Percentiles rank a stretch among this genome's conserved stretches.
Evolutionary conservation across 2,797 vertebrate species (phyloP).

Genomic region (Melanogrammus aeglefinus): DNA sequence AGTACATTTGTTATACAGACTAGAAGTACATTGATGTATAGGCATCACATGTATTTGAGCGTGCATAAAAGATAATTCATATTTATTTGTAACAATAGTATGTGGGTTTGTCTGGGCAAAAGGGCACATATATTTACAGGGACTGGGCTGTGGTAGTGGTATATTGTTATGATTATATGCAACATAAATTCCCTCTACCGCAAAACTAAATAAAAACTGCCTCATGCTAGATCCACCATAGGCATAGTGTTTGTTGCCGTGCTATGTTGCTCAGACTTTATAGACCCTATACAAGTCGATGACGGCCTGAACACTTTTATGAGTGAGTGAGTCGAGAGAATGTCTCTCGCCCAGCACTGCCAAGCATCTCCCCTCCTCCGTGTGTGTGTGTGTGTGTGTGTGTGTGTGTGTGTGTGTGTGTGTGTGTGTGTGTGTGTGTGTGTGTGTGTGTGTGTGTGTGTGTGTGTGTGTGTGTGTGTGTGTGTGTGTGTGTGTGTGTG

Average conservation of each 20-base stretch:
- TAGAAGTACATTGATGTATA: neutral
- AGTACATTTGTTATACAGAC: neutral
- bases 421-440: neutral
- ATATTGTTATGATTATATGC: neutral
- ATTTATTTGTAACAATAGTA: neutral
- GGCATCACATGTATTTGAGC: neutral
- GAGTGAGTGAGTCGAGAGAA: slow-evolving; percentile 16
- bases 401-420: neutral
- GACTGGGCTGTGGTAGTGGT: neutral
- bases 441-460: neutral
- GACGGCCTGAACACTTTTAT: neutral
- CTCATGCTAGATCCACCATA: neutral
- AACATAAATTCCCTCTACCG: neutral
- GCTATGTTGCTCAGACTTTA: neutral
- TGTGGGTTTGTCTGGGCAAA: neutral
- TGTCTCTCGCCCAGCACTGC: neutral
- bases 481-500: neutral
- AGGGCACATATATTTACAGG: neutral
- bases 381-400: neutral
- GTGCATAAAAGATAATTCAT: too few species aligned
- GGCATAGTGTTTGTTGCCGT: neutral
- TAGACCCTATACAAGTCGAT: neutral
- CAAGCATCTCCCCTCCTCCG: neutral
- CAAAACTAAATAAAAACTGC: neutral
- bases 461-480: neutral